Evolutionary conservation across 2,888 invertebrate genomes (phyloP).

Genomic region (Drosophila engyochracea): DNA sequence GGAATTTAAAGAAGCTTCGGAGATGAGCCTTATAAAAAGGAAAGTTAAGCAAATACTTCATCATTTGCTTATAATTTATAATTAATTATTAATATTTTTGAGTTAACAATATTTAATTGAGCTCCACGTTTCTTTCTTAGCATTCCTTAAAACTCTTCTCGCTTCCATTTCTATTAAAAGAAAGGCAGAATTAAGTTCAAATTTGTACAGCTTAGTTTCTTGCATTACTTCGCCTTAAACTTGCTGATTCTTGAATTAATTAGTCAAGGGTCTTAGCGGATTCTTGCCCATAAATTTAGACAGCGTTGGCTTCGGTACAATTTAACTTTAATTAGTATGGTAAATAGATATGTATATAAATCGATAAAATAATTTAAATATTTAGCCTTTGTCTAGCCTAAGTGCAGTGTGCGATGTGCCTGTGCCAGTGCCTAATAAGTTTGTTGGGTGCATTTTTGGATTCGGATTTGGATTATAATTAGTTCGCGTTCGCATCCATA

Average conservation of each 20-base stretch:
- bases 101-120: not conserved
- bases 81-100: not conserved
- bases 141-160: not conserved
- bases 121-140: not conserved
- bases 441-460: constrained; percentile 48
- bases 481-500: constrained; percentile 43
- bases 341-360: constrained; percentile 68
- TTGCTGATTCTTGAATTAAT: constrained; percentile 1
- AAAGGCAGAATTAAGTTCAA: not conserved
- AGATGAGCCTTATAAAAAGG: not conserved
- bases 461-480: constrained; percentile 57
- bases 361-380: constrained; percentile 78
- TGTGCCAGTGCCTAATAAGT: constrained; percentile 32
- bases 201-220: not conserved
- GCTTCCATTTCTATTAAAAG: not conserved
- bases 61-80: not conserved
- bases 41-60: not conserved
- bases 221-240: not conserved
- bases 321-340: constrained; percentile 80
- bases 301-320: constrained; percentile 62
- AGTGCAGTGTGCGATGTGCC: constrained; percentile 61
- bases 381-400: constrained; percentile 77
- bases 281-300: constrained; percentile 11
- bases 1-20: not conserved
- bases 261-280: constrained; percentile 1